phyloP scores from a whole-genome alignment of 2,888 invertebrate genomes.

The Protonemura montana region DNA sequence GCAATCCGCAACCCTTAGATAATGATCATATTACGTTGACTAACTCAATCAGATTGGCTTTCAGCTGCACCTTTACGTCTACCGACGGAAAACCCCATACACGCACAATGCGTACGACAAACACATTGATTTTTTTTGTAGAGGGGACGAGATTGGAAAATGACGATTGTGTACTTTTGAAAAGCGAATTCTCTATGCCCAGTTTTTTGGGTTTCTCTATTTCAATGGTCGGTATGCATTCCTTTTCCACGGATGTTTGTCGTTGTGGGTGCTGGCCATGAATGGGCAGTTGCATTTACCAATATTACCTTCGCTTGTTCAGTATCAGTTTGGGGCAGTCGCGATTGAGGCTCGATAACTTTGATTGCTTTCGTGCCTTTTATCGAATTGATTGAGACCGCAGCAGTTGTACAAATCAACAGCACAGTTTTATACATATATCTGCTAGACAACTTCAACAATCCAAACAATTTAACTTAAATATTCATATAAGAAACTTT shows the following conservation, averaged over 20 bases:
- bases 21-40: constrained; percentile 41
- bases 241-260: not conserved
- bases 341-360: not conserved
- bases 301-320: not conserved
- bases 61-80: not conserved
- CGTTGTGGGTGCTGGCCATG: not conserved
- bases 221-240: not conserved
- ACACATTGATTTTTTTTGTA: constrained; percentile 29
- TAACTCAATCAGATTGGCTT: constrained; percentile 23
- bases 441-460: too few species aligned
- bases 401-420: too few species aligned
- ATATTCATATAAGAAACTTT: too few species aligned
- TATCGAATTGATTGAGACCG: constrained; percentile 25
- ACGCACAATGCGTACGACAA: not conserved
- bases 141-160: constrained; percentile 14
- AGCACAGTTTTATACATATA: too few species aligned
- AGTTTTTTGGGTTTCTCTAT: constrained; percentile 21
- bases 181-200: constrained; percentile 9
- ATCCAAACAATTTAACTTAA: too few species aligned
- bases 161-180: constrained; percentile 19
- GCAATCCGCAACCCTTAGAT: constrained; percentile 39
- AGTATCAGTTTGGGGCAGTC: too few species aligned
- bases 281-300: not conserved
- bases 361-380: constrained; percentile 13
- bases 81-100: not conserved